Base-by-base conservation (phyloP, 2,888 invertebrate genomes). In the Volucella inanis region DNA sequence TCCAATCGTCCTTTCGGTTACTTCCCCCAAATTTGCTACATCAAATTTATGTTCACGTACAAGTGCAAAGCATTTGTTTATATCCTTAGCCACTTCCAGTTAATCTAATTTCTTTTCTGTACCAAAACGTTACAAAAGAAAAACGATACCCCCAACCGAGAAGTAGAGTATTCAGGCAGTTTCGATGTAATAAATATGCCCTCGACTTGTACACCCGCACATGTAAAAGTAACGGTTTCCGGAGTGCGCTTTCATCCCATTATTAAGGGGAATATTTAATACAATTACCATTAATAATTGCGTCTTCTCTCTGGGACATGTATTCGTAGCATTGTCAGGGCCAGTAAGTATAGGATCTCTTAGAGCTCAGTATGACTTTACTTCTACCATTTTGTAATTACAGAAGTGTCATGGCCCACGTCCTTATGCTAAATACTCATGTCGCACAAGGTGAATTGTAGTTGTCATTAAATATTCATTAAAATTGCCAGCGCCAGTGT, bases 391-490 rank as follows among this genome's bases (percentile, higher is more conserved):
- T 85, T 81, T 72, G 76, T 85, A 85, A 85, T 85, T 85, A 77
- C 72, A 52, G 54, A 81, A 71, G 79, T 84, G 84, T 81, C 85
- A 76, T 81, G 85, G 68, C 54, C 57, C 76, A 81, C 76, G 67
- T 85, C 68, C 76, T 80, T 76, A 84, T 81, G 71, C 67, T 85
- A 76, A 76, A 76, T 80, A 80, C 80, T 85, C 76, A 61, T 80
- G 72, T 77, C 72, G 67, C 61, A 50, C 43, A 39, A 65, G 80
- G 62, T 85, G 76, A 80, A 68, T 81, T 85, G 85, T 85, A 72
- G 85, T 77, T 85, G 81, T 77, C 85, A 72, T 77, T 81, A 85
- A 85, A 85, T 85, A 85, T 85, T 85, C 85, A 85, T 85, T 85
- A 85, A 81, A 85, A 85, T 81, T 81, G 59, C 81, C 85, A 81